Percentiles rank a stretch among this genome's conserved stretches.
These are phyloP conservation scores for Phymatocera aterrima DNA, from an alignment of 2,888 invertebrate genomes.

Conservation along the genomic window DNA sequence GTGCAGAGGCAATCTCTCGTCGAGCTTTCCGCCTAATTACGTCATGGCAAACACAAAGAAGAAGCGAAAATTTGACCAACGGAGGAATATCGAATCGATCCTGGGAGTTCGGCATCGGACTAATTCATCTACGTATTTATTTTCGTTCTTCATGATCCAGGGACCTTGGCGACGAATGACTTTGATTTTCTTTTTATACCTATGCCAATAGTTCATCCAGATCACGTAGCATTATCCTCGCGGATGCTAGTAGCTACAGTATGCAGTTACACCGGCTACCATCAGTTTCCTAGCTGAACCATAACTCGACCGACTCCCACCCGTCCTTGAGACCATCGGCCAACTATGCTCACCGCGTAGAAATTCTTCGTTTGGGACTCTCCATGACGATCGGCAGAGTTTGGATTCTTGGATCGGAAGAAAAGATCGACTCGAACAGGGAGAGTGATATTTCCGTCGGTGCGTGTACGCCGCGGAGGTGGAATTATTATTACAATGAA, in stretches of 20 bases:
- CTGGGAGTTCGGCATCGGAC: neutral
- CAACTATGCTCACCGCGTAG: slow-evolving; percentile 1
- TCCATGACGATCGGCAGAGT: neutral
- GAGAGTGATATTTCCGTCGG: too few species aligned
- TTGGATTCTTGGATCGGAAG: too few species aligned
- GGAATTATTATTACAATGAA: too few species aligned
- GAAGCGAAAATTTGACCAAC: neutral
- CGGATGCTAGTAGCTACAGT: too few species aligned
- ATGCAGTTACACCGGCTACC: too few species aligned
- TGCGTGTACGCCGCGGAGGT: too few species aligned
- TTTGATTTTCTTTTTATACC: slow-evolving; percentile 30
- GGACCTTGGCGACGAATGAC: slow-evolving; percentile 22
- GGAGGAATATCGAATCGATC: neutral
- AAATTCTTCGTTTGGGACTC: slow-evolving; percentile 13
- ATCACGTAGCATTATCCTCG: slow-evolving; percentile 60
- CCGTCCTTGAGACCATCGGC: slow-evolving; percentile 64
- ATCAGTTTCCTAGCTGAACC: slow-evolving; percentile 70
- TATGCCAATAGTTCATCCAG: slow-evolving; percentile 22
- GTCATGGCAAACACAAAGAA: neutral
- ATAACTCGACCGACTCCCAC: slow-evolving; percentile 35
- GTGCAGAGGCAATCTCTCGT: neutral
- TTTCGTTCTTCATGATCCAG: neutral
- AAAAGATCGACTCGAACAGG: too few species aligned
- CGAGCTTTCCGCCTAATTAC: neutral
- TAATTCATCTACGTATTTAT: too few species aligned